phyloP scores from a whole-genome alignment of 2,113 vertebrate genomes.

The Leptosomus discolor region DNA sequence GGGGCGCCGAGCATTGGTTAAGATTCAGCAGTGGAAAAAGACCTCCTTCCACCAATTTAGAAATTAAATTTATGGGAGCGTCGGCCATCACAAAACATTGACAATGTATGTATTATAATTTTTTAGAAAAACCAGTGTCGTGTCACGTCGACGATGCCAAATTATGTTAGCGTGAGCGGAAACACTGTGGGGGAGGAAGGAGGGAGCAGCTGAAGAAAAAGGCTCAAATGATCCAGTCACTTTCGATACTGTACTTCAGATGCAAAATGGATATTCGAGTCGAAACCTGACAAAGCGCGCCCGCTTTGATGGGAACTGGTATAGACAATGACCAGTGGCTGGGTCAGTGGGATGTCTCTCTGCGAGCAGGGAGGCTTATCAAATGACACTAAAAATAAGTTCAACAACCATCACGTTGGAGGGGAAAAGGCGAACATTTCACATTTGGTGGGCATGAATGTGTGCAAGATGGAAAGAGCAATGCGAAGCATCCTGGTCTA shows the following conservation, averaged over 20 bases:
- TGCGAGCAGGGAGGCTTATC: conserved; percentile 90
- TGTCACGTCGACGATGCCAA: conserved; percentile 87
- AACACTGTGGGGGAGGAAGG: conserved; percentile 84
- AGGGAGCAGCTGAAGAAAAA: conserved; percentile 92
- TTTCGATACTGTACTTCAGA: conserved; percentile 97
- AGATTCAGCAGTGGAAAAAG: conserved; percentile 61
- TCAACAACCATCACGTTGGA: conserved; percentile 93
- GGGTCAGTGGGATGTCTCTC: conserved; percentile 99
- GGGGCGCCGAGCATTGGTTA: conserved; percentile 53
- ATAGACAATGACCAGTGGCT: conserved; percentile 99
- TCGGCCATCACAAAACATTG: conserved; percentile 60
- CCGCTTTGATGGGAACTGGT: conserved; percentile 95
- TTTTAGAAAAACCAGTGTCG: conserved; percentile 78
- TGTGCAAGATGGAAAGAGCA: conserved; percentile 74
- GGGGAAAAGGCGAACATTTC: conserved; percentile 79
- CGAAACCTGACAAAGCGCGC: conserved; percentile 97
- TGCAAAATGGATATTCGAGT: conserved; percentile 96
- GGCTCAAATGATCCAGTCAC: conserved; percentile 99
- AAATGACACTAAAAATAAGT: conserved; percentile 99
- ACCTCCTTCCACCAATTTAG: conserved; percentile 82
- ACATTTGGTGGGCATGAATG: conserved; percentile 81
- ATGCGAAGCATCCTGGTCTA: conserved; percentile 70
- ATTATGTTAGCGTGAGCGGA: conserved; percentile 87
- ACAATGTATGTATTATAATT: conserved; percentile 79
- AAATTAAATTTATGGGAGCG: conserved; percentile 73